Conservation (phyloP, 2,888 invertebrate species). For the Stramonita haemastoma region DNA sequence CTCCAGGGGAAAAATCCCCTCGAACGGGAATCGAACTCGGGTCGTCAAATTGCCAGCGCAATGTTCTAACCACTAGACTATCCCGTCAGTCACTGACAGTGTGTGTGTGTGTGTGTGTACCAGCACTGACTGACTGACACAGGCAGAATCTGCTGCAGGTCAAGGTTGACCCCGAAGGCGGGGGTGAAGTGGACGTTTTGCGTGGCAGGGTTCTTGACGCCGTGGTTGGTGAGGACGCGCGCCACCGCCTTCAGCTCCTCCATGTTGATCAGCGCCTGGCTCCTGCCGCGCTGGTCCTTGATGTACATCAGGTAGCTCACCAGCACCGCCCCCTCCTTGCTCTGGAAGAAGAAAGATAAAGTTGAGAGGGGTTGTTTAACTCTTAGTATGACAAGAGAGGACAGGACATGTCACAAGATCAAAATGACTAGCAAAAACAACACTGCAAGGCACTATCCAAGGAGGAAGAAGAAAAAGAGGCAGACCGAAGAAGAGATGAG, state of each 20-base stretch:
- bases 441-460: no score
- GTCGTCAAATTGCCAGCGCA: no score
- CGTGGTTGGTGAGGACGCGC: conserved; percentile 70
- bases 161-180: conserved; percentile 62
- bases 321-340: conserved; percentile 60
- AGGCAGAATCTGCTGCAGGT: conserved; percentile 60
- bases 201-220: conserved; percentile 61
- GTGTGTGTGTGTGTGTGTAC: no score
- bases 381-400: no score
- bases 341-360: conserved; percentile 52
- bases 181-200: conserved; percentile 71
- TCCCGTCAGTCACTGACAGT: background rate
- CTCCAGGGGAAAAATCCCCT: no score
- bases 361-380: no score
- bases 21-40: no score
- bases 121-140: conserved; percentile 51
- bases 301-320: conserved; percentile 71
- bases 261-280: conserved; percentile 63
- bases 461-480: no score
- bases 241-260: conserved; percentile 63
- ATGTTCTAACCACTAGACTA: no score
- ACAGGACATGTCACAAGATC: no score
- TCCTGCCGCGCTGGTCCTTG: conserved; percentile 65
- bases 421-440: no score
- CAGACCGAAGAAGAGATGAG: no score